Conservation (phyloP, 2,113 vertebrate genomes). For the Noctilio leporinus region DNA sequence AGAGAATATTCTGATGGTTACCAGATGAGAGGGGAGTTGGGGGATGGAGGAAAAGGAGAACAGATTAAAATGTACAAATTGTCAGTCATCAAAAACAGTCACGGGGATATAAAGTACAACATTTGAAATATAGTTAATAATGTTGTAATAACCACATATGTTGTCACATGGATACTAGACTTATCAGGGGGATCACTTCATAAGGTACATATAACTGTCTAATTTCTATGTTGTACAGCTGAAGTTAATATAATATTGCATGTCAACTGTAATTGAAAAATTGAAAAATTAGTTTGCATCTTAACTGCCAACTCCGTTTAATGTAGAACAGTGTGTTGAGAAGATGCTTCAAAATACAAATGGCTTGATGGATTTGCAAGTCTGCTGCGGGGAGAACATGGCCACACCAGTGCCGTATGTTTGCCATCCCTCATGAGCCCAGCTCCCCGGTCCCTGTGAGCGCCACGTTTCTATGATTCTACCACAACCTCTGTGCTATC, state of each 20-base stretch:
- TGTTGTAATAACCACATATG: background rate
- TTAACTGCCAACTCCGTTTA: background rate
- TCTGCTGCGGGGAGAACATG: fast-evolving
- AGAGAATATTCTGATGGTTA: background rate
- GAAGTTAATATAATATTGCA: background rate
- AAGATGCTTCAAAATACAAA: background rate
- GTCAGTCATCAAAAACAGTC: background rate
- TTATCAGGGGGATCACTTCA: background rate
- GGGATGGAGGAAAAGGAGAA: background rate
- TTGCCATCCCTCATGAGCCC: background rate
- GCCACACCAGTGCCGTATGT: fast-evolving
- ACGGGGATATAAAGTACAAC: background rate
- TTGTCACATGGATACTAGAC: background rate
- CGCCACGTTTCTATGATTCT: too few species aligned
- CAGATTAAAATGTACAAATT: background rate
- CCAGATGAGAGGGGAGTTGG: background rate
- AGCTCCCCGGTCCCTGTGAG: background rate
- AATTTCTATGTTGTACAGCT: background rate
- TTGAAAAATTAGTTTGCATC: background rate
- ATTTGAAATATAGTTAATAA: background rate
- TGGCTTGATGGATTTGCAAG: background rate
- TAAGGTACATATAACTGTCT: background rate
- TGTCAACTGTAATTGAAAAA: background rate
- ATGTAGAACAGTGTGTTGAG: background rate
- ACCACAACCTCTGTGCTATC: fast-evolving